phyloP scores from a whole-genome alignment of 1,140 invertebrate genomes.

The Drosophila baimaii region DNA sequence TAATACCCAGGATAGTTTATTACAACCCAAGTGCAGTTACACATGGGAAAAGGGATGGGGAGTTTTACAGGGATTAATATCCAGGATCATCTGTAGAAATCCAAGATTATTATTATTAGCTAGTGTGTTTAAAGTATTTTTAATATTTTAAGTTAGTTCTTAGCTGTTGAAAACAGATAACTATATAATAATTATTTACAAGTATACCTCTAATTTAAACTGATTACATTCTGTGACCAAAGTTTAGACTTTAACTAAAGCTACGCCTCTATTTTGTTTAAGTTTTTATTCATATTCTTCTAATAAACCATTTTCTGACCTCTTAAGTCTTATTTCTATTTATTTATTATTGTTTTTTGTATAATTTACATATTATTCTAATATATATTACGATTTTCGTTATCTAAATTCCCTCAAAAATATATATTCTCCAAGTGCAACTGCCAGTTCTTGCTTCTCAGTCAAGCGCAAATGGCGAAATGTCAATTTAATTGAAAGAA shows the following conservation, averaged over 20 bases:
- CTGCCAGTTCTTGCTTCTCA: not conserved
- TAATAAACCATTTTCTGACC: no score
- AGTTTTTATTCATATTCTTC: no score
- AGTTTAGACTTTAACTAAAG: not conserved
- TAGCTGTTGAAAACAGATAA: not conserved
- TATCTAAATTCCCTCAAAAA: not conserved
- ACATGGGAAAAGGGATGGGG: not conserved
- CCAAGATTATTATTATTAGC: no score
- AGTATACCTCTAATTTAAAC: not conserved
- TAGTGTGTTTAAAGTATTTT: not conserved
- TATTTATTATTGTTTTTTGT: not conserved
- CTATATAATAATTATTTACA: not conserved
- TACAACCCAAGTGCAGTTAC: constrained; percentile 17
- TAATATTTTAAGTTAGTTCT: not conserved
- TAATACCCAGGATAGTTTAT: constrained; percentile 46
- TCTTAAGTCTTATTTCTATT: no score
- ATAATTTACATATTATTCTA: not conserved
- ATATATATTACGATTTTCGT: no score
- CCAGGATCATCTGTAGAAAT: not conserved
- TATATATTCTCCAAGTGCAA: constrained; percentile 7
- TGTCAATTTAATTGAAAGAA: constrained; percentile 76
- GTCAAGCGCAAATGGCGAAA: constrained; percentile 35
- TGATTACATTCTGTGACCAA: not conserved
- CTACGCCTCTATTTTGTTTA: not conserved
- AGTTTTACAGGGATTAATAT: not conserved